Conservation (phyloP, 2,797 vertebrate genomes). For the Betta splendens region DNA sequence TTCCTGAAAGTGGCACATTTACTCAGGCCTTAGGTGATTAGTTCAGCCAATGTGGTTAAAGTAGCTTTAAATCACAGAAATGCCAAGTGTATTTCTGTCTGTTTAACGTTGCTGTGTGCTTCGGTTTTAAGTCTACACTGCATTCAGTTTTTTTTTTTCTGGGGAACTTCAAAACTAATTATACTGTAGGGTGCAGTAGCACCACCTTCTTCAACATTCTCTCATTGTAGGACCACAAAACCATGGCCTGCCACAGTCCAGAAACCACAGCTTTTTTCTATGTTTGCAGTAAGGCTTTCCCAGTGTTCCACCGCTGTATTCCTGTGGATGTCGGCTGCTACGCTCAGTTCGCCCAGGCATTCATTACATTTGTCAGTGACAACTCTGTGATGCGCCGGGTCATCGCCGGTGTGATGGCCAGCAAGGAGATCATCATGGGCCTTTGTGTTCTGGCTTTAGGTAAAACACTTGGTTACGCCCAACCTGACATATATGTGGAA, state of each 20-base stretch:
- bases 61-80: not conserved
- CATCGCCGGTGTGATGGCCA: slow-evolving; percentile 95
- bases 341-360: slow-evolving; percentile 91
- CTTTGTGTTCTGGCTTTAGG: slow-evolving; percentile 97
- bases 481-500: not conserved
- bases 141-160: not conserved
- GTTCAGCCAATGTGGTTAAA: not conserved
- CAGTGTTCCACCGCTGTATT: slow-evolving; percentile 94
- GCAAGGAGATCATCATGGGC: slow-evolving; percentile 98
- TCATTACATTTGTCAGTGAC: slow-evolving; percentile 94
- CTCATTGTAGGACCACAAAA: no score
- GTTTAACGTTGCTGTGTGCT: not conserved
- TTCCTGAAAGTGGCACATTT: not conserved
- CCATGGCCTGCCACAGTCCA: not conserved
- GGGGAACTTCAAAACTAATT: not conserved
- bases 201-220: not conserved
- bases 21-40: not conserved
- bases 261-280: not conserved
- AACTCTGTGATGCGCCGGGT: slow-evolving; percentile 93
- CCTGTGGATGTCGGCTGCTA: slow-evolving; percentile 92
- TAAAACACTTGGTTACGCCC: slow-evolving; percentile 51
- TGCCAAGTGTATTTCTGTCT: not conserved
- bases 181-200: not conserved
- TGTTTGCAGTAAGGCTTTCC: slow-evolving; percentile 82
- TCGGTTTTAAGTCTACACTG: not conserved